Conservation (phyloP, 2,888 invertebrate genomes). For the Pseudococcus jackbeardsleyi region DNA sequence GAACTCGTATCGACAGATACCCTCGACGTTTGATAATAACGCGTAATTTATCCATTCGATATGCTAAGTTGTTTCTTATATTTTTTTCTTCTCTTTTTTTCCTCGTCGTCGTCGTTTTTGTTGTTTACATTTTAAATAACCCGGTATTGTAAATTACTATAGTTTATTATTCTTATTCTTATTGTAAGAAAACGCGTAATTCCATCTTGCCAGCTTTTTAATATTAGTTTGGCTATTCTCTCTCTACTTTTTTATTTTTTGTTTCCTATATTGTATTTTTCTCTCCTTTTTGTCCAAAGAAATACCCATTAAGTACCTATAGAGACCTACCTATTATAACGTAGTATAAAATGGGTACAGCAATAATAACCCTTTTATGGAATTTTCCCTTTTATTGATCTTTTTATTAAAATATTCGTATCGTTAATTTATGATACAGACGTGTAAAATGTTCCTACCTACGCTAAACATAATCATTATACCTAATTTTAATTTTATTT, state of each 20-base stretch:
- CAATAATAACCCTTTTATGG: background rate
- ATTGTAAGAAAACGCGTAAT: conserved; percentile 1
- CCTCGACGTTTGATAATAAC: background rate
- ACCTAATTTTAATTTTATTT: conserved; percentile 18
- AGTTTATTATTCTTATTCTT: background rate
- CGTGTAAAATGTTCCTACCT: background rate
- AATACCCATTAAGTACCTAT: background rate
- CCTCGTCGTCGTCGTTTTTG: background rate
- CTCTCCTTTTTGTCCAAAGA: background rate
- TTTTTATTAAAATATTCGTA: background rate
- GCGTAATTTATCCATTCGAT: conserved; percentile 54
- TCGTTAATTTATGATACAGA: background rate
- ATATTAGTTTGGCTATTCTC: background rate
- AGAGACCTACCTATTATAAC: background rate
- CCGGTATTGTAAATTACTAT: conserved; percentile 5
- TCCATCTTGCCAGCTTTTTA: conserved; percentile 35
- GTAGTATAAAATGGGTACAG: background rate
- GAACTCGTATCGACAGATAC: background rate
- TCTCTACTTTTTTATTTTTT: background rate
- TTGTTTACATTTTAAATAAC: conserved; percentile 40
- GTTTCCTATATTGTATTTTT: conserved; percentile 20
- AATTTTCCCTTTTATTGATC: conserved; percentile 3
- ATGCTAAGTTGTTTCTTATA: background rate
- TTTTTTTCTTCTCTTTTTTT: background rate
- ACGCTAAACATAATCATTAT: conserved; percentile 40